Evolutionary conservation across 2,113 vertebrate genomes (phyloP), one percentile per base, ranked within the genome.

Genomic region (Poicephalus gulielmi): DNA sequence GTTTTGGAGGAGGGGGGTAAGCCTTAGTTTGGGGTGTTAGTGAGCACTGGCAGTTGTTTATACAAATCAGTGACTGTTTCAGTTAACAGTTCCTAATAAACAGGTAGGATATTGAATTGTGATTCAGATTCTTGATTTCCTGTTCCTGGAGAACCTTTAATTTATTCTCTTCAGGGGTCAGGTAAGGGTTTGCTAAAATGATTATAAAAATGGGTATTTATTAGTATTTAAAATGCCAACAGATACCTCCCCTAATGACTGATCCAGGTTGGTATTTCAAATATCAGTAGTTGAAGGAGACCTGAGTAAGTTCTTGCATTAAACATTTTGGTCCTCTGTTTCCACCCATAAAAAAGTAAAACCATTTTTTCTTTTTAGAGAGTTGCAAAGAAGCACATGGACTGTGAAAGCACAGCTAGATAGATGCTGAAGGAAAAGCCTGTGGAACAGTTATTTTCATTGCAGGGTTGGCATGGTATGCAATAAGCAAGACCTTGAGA

Each of bases 361-460:
- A 28, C 24, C 8, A 8, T 69, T 78, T 74, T 86, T 35, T 52
- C 22, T 52, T 70, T 66, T 55, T 30, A 15, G 16, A 24, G n/a
- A 22, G 44, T 73, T 88, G 41, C 14, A 39, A 33, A 74, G 33
- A 49, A 7, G 6, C 25, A 8, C 31, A 30, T 3, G 31, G 55
- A 22, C 71, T 28, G 5, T 74, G 94, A 55, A 64, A 86, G 64
- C 39, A 31, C 24, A 75, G 73, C 19, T 49, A 83, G 66, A 30
- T 33, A 93, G 60, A 73, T 83, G 35, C n/a, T 67, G 35, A 81
- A 94, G 69, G 46, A 70, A 74, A 90, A 77, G 7, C 39, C 68
- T 77, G 19, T 81, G 79, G 75, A 92, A 64, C 74, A 94, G 88
- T 88, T 91, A 79, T 28, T 96, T 93, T 94, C 85, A 92, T 95